phyloP scores from a whole-genome alignment of 2,888 invertebrate genomes.

The Dolichomitus sp. region DNA sequence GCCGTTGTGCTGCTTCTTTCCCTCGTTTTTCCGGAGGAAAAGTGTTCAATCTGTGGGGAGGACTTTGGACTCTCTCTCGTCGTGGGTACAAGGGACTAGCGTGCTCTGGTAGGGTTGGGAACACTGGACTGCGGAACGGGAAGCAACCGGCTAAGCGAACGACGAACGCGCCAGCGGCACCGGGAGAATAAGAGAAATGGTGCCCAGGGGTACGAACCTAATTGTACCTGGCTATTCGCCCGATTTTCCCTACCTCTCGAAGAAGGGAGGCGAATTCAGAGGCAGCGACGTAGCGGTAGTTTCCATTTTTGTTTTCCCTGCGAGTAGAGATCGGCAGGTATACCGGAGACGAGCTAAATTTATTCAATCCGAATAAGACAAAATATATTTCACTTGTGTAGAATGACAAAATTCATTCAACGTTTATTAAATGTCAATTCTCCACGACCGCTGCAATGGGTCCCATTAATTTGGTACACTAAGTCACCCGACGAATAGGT shows the following conservation, averaged over 20 bases:
- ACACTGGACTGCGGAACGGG: constrained; percentile 52
- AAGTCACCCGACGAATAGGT: not conserved
- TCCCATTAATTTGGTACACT: constrained; percentile 10
- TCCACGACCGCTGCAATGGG: not conserved
- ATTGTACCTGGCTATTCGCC: constrained; percentile 80
- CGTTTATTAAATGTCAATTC: constrained; percentile 12
- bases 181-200: constrained; percentile 80
- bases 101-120: constrained; percentile 13
- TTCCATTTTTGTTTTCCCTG: constrained; percentile 44
- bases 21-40: constrained; percentile 67
- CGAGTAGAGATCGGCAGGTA: not conserved
- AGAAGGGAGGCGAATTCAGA: not conserved
- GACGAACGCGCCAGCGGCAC: constrained; percentile 62
- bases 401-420: too few relatives aligned
- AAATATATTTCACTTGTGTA: constrained; percentile 61
- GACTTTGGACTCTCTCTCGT: constrained; percentile 68
- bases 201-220: constrained; percentile 83
- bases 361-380: constrained; percentile 63
- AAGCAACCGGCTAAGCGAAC: constrained; percentile 65
- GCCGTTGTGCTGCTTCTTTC: constrained; percentile 63
- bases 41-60: constrained; percentile 78
- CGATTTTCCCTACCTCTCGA: constrained; percentile 57
- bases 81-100: constrained; percentile 25
- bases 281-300: constrained; percentile 11
- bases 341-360: constrained; percentile 39